Conservation (phyloP, 35 echinoderm and acorn worm species). For the Strongylocentrotus purpuratus region DNA sequence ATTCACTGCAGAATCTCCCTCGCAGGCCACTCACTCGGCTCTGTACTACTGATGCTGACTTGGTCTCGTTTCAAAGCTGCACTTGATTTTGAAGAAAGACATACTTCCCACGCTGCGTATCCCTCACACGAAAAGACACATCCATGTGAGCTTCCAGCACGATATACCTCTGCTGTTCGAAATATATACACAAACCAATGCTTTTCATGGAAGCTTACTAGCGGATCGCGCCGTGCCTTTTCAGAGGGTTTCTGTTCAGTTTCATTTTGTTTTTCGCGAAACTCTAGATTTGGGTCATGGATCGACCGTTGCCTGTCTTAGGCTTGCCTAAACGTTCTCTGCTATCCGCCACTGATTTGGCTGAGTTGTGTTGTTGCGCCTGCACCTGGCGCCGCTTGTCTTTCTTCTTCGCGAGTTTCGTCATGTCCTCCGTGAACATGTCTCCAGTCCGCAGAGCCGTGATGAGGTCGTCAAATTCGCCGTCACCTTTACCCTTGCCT, state of each 20-base stretch:
- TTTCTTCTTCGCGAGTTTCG: conserved; percentile 67
- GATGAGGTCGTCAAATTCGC: conserved; percentile 98
- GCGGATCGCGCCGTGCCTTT: background rate
- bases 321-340: conserved; percentile 58
- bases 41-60: background rate
- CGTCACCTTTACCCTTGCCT: conserved; percentile 57
- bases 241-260: background rate
- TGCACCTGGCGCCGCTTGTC: conserved; percentile 56
- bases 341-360: conserved; percentile 59
- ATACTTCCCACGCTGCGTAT: background rate
- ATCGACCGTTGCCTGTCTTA: conserved; percentile 56
- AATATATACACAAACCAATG: background rate
- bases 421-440: conserved; percentile 93
- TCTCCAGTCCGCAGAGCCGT: conserved; percentile 96
- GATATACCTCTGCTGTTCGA: background rate
- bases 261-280: background rate
- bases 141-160: background rate
- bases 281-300: conserved; percentile 14
- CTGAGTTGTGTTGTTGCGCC: conserved; percentile 61
- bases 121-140: background rate
- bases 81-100: conserved; percentile 37
- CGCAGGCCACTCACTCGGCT: background rate
- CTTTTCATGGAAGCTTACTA: background rate
- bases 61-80: conserved; percentile 47
- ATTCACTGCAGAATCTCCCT: too few relatives aligned